These are phyloP conservation scores for Drosophila ogumai DNA, from an alignment of 1,140 invertebrate species.

Conservation along the genomic window DNA sequence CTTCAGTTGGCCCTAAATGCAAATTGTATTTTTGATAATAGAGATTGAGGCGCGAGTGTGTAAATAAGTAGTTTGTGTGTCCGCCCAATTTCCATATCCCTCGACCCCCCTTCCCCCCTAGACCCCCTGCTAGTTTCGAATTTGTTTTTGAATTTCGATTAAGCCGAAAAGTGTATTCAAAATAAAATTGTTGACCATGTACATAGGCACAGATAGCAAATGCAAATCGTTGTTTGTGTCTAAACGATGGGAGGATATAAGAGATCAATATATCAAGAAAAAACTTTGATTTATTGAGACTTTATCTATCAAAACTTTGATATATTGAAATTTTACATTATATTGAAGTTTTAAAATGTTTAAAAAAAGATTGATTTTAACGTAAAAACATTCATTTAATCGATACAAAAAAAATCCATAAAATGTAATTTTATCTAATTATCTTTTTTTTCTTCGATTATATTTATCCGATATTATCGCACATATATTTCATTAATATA, in stretches of 20 bases:
- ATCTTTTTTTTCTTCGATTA: too few species aligned
- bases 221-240: constrained; percentile 15
- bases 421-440: not conserved
- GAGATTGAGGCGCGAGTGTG: constrained; percentile 1
- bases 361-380: too few species aligned
- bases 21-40: constrained; percentile 31
- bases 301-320: too few species aligned
- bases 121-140: constrained; percentile 13
- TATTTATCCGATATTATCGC: not conserved
- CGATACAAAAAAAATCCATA: too few species aligned
- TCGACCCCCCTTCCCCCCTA: not conserved
- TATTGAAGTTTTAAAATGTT: too few species aligned
- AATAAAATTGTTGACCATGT: constrained; percentile 72
- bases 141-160: constrained; percentile 46
- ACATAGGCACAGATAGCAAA: constrained; percentile 52
- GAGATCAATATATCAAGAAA: too few species aligned
- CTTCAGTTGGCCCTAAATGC: constrained; percentile 12
- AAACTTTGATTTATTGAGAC: too few species aligned
- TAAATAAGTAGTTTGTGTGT: constrained; percentile 42
- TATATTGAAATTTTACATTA: too few species aligned
- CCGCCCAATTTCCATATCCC: constrained; percentile 18
- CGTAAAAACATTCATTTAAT: too few species aligned
- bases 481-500: not conserved
- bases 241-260: too few species aligned
- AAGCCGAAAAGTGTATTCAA: constrained; percentile 58